Evolutionary conservation across 2,888 invertebrate species (phyloP).

Genomic region (Neria commutata): DNA sequence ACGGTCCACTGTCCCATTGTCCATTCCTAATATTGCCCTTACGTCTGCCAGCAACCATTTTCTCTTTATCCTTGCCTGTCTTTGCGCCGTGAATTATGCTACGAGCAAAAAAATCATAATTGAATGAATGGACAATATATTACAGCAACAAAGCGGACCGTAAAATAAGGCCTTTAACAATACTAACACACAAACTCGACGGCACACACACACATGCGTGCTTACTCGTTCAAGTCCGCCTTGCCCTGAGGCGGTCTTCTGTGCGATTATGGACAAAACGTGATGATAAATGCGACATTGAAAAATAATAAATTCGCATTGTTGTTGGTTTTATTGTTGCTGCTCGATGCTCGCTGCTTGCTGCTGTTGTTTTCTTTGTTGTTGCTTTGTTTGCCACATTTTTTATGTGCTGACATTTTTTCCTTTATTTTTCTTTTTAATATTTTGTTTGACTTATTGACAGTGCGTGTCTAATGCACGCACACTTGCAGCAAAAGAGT

Average conservation of each 20-base stretch:
- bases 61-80: background rate
- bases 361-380: background rate
- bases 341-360: background rate
- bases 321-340: constrained; percentile 1
- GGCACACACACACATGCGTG: constrained; percentile 6
- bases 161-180: constrained; percentile 14
- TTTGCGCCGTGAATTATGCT: background rate
- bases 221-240: background rate
- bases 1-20: no score
- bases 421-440: no score
- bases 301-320: constrained; percentile 51
- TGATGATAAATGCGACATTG: constrained; percentile 54
- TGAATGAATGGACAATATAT: background rate
- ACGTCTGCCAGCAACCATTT: no score
- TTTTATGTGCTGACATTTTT: background rate
- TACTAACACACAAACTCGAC: background rate
- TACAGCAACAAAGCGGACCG: background rate
- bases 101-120: constrained; percentile 16
- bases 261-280: constrained; percentile 54
- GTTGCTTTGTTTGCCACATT: background rate
- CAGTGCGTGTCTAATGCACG: no score
- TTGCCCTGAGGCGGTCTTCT: no score
- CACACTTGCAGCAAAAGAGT: no score
- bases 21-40: background rate
- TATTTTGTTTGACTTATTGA: no score